Evolutionary conservation across 2,113 vertebrate species (phyloP), one percentile per base, ranked within the genome.

Genomic region (human): DNA sequence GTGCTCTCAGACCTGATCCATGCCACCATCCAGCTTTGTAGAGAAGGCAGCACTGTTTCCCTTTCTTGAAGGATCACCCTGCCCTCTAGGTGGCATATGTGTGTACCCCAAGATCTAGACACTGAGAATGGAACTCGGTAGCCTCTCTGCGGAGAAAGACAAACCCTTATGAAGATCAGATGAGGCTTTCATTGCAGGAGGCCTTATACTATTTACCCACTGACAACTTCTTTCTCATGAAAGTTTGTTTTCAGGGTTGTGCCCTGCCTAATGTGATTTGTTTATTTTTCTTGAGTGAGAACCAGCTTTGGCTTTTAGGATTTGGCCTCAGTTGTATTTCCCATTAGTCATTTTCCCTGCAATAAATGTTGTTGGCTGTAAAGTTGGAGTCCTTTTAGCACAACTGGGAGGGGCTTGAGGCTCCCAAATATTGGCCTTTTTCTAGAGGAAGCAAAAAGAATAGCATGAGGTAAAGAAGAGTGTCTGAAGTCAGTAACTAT

Each of bases 281-380:
- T 38, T 23, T 43, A 66, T 57, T 64, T 55, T 10, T 59, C 30
- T 72, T 89, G 32, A 85, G 70, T 85, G 70, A 81, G 76, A 94
- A 59, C 17, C 38, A 95, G 57, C 78, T 40, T 57, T 93, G 78
- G 93, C 11, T 78, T 93, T 96, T 96, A 40, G 40, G 78, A 30
- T 85, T 75, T 70, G 8, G 12, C 40, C 27, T 76, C 79, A 61
- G 52, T 83, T 85, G 17, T 85, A 22, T 55, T 96, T 93, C 82
- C 59, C 85, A 95, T 87, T 32, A 22, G 3, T 66, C 73, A 8
- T 45, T 96, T 55, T 83, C 32, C 25, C 70, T 93, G 40, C 52
- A 94, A 55, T 79, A 94, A 94, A 40, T 89, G 23, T 91, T 90
- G 22, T 43, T 59, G 57, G 8, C 7, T 89, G 61, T 83, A 96